Evolutionary conservation across 2,113 vertebrate genomes (phyloP).

Genomic region (Seriola rivoliana): DNA sequence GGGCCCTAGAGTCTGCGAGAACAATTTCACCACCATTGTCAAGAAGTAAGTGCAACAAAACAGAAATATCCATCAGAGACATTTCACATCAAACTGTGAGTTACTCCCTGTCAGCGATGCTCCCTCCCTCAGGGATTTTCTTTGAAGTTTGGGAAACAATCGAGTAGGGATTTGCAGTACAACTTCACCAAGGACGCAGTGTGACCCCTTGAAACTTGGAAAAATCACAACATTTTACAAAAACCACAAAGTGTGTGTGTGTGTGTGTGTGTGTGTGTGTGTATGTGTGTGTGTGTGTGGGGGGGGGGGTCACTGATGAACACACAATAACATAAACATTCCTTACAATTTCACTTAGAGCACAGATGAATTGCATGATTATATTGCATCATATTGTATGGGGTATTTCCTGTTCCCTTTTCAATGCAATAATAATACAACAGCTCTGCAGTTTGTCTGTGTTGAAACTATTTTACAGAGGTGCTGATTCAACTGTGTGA

Average conservation of each 20-base stretch:
- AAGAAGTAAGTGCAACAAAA: slow-evolving; percentile 4
- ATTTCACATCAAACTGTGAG: neutral
- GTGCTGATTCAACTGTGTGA: too few species aligned
- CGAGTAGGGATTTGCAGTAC: neutral
- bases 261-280: too few species aligned
- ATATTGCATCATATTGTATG: too few species aligned
- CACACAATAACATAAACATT: neutral
- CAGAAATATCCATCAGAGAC: slow-evolving; percentile 18
- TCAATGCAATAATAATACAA: too few species aligned
- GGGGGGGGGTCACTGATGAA: neutral
- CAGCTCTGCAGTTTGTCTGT: too few species aligned
- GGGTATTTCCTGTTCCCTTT: neutral
- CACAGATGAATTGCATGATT: too few species aligned
- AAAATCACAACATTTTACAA: neutral
- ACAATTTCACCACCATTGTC: slow-evolving; percentile 12
- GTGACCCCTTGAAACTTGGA: neutral
- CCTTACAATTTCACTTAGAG: too few species aligned
- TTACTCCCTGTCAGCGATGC: neutral
- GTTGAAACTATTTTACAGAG: too few species aligned
- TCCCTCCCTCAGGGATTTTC: neutral
- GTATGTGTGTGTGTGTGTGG: too few species aligned
- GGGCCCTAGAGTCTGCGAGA: neutral
- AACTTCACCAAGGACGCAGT: too few species aligned
- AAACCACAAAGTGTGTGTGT: too few species aligned
- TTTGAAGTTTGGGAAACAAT: neutral